Base-by-base conservation (phyloP, 2,797 vertebrate genomes). In the Carcharodon carcharias region DNA sequence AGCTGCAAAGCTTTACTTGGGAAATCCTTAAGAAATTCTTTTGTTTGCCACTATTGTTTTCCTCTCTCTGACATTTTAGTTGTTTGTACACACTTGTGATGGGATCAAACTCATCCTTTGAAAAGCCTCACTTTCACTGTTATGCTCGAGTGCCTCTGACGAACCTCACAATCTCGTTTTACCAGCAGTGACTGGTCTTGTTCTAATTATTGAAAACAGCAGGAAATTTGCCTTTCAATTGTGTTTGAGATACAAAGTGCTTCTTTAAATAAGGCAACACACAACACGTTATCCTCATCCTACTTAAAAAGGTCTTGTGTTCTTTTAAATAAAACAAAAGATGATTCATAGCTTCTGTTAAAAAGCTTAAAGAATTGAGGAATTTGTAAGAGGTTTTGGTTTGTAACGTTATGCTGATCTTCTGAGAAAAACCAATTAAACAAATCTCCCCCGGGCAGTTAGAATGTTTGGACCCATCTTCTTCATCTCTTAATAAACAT, bases 201-300 rank as follows among this genome's bases (percentile, higher is more conserved):
- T 95, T 77, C 94, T 35, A 95, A 95, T 95, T 95, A 54, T 58
- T 95, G 6, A 50, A 95, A 95, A 56, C 94, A 95, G 94, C 94
- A 95, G 94, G 94, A 95, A 92, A 95, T 77, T 54, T 56, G 65
- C 26, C 69, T 77, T 95, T 95, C 94, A 77, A 92, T 58, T 58
- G 7, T 71, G 94, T 95, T 95, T 77, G 50, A 77, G 69, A 54
- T 95, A 95, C 94, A 95, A 95, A 95, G 45, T 95, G 31, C 14
- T 71, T 77, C 65, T 95, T 95, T 95, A 58, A 58, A 54, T 54
- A 73, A 95, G 69, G 26, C 56, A 95, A 95, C 67, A n/a, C 6
- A 54, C 28, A 73, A 71, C 45, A 31, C 2, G 21, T 77, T 77
- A 56, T 95, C 69, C 31, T 77, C 54, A 58, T 73, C 50, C 50